A percentile compares a stretch with the other conserved stretches of the same genome.
phyloP scores from a whole-genome alignment of 2,797 vertebrate genomes.

The Crenichthys baileyi region DNA sequence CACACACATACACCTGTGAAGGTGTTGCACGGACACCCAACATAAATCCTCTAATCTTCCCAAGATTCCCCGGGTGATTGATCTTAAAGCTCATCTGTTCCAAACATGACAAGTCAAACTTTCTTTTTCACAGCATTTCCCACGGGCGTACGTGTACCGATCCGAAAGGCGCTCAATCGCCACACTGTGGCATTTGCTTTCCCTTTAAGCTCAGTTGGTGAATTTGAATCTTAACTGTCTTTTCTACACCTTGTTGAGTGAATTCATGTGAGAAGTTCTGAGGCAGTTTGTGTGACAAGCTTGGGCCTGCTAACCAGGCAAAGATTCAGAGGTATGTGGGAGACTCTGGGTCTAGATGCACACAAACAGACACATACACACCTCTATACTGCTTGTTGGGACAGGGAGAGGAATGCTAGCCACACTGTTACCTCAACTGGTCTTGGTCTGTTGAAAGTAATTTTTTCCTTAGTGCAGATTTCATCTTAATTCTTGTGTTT shows the following conservation, averaged over 20 bases:
- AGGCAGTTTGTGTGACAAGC: constrained; percentile 70
- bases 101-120: constrained; percentile 18
- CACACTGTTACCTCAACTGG: constrained; percentile 48
- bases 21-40: constrained; percentile 50
- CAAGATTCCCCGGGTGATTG: constrained; percentile 43
- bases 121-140: constrained; percentile 28
- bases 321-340: constrained; percentile 69
- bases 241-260: constrained; percentile 43
- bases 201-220: constrained; percentile 30
- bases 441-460: constrained; percentile 56
- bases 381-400: constrained; percentile 67
- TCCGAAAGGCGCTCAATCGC: not conserved
- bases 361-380: constrained; percentile 39
- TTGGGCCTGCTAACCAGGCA: constrained; percentile 64
- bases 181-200: constrained; percentile 35
- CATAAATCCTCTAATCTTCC: constrained; percentile 64
- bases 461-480: constrained; percentile 54
- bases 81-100: constrained; percentile 35
- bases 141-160: constrained; percentile 9
- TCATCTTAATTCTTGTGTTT: constrained; percentile 50
- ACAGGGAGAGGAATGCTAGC: constrained; percentile 77
- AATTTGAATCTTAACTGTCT: constrained; percentile 50
- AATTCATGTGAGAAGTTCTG: constrained; percentile 61
- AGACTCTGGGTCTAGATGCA: constrained; percentile 50
- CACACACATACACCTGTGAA: constrained; percentile 31